A percentile compares a stretch with the other conserved stretches of the same genome.
These are phyloP conservation scores for Trichacis sp. DNA, from an alignment of 2,888 invertebrate genomes.

Conservation along the genomic window DNA sequence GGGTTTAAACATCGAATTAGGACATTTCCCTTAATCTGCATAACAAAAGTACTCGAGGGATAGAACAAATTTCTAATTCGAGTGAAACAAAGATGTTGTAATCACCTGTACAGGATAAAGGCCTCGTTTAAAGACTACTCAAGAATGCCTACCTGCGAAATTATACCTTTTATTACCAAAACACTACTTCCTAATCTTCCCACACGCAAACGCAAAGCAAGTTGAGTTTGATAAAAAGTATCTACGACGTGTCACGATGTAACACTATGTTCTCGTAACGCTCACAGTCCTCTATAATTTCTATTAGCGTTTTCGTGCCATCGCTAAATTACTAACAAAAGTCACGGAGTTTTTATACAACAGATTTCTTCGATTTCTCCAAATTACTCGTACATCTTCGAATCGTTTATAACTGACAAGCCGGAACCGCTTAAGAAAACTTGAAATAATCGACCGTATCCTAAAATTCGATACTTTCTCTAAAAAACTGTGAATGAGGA, in stretches of 20 bases:
- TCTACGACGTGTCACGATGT: conserved; percentile 56
- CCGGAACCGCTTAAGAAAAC: no score
- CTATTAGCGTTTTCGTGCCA: conserved; percentile 61
- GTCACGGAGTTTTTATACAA: conserved; percentile 31
- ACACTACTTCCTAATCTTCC: conserved; percentile 56
- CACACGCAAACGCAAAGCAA: conserved; percentile 60
- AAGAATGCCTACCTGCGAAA: conserved; percentile 66
- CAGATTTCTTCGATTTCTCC: conserved; percentile 11
- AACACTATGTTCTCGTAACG: conserved; percentile 63
- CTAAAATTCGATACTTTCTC: no score
- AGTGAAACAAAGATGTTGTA: conserved; percentile 12
- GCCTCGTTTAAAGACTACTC: conserved; percentile 58
- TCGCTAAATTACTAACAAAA: conserved; percentile 25
- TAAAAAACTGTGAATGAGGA: no score
- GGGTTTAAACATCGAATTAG: no score
- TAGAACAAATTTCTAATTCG: no score
- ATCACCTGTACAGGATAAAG: conserved; percentile 54
- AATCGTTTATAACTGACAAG: no score
- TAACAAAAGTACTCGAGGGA: no score
- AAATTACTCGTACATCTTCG: background rate
- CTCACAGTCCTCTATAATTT: conserved; percentile 66
- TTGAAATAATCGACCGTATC: no score
- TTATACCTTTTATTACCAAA: conserved; percentile 66
- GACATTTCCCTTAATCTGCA: no score
- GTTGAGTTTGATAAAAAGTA: conserved; percentile 60